Base-by-base conservation (phyloP, 2,797 vertebrate genomes). In the Premnoplex brunnescens region DNA sequence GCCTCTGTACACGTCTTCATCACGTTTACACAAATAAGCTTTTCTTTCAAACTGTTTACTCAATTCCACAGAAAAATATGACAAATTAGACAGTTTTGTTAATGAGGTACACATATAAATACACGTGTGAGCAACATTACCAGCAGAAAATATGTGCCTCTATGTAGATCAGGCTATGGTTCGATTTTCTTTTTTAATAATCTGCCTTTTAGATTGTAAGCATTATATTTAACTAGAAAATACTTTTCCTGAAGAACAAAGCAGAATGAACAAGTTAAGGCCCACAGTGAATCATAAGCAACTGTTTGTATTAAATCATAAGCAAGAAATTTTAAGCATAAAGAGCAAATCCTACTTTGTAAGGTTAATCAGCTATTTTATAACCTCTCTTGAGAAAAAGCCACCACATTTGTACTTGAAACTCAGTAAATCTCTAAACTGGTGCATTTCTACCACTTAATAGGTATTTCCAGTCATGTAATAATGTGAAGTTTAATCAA, bases 121-220 rank as follows among this genome's bases (percentile, higher is more conserved):
- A 62, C 15, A 62, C 3, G 17, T 21, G 55, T 7, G 27, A 74
- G 17, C 28, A 85, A 66, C 15, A 59, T 18, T 12, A 37, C 27
- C 59, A 68, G 62, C 1, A 77, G 6, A 4, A 91, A 91, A 51
- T 11, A 17, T 32, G 7, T 30, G n/a, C 16, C 30, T 76, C 15
- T 64, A 32, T 0, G 0, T 3, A 52, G 49, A 73, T 37, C 34
- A n/a, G 28, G 6, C 17, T 41, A 8, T 4, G 7, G 7, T 48
- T 41, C 12, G 8, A 11, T 46, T 46, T 60, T 13, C 44, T 63
- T 58, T 58, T 36, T 9, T 5, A 68, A 62, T 27, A 69, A 49
- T 22, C 34, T n/a, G 10, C 11, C 48, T 60, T 88, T 83, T 36
- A 28, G 6, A 14, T 46, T 84, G 28, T 14, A 74, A 85, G 14